Conservation (phyloP, 2,113 vertebrate species). For the Apaloderma vittatum region DNA sequence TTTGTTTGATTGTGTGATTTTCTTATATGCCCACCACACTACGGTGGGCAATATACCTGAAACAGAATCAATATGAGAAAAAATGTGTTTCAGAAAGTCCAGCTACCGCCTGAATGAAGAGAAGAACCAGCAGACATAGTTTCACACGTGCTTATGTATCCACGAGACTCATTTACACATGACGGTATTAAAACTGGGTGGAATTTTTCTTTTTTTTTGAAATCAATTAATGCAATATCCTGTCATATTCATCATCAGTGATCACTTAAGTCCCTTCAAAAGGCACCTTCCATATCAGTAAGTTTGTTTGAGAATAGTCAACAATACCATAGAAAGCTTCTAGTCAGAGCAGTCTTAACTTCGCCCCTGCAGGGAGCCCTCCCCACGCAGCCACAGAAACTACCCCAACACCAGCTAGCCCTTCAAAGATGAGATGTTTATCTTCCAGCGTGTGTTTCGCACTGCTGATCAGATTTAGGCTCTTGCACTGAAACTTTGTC, state of each 20-base stretch:
- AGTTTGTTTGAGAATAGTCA: neutral
- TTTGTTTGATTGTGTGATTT: neutral
- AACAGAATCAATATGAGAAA: neutral
- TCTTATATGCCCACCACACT: neutral
- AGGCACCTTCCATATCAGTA: neutral
- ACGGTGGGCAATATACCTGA: neutral
- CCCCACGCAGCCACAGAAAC: neutral
- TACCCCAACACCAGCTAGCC: neutral
- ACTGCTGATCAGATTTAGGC: neutral
- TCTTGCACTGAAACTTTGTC: conserved; percentile 45
- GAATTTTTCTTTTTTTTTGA: neutral
- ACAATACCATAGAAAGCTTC: neutral
- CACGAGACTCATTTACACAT: neutral
- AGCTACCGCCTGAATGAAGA: neutral
- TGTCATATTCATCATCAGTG: fast-evolving
- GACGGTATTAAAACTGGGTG: neutral
- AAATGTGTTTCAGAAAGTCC: neutral
- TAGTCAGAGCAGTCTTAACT: neutral
- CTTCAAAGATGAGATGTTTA: neutral
- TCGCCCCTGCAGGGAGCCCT: neutral
- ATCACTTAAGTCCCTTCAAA: neutral
- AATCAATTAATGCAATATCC: neutral
- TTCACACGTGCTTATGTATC: neutral
- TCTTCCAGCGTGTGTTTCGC: neutral
- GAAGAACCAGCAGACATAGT: neutral